Percentiles rank a stretch among this genome's conserved stretches.
Conservation (phyloP, 2,888 invertebrate species). For the Clitarchus hookeri region DNA sequence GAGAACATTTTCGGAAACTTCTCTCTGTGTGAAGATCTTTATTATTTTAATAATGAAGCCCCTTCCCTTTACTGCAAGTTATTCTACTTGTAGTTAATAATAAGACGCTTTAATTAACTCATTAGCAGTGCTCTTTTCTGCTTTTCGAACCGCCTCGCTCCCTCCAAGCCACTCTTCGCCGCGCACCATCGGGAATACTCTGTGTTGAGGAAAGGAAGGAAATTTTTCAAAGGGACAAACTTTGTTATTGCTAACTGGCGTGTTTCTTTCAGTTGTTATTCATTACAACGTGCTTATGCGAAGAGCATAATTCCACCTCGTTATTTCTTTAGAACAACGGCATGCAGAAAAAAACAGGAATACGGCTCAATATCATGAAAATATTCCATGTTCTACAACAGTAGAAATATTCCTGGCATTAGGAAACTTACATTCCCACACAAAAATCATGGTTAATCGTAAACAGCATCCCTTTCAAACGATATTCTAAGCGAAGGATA, state of each 20-base stretch:
- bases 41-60: slow-evolving; percentile 8
- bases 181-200: neutral
- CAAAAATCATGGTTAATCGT: no score
- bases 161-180: neutral
- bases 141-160: neutral
- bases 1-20: slow-evolving; percentile 1
- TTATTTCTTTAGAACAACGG: neutral
- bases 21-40: slow-evolving; percentile 14
- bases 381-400: no score
- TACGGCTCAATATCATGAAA: no score
- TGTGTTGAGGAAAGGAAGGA: neutral
- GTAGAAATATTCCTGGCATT: no score
- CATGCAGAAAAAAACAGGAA: no score
- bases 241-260: neutral
- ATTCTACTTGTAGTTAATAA: slow-evolving; percentile 4
- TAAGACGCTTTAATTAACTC: slow-evolving; percentile 14
- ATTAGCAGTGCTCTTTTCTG: neutral
- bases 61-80: neutral
- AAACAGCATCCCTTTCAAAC: no score
- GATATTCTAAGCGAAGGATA: no score
- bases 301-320: neutral
- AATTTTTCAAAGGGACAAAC: neutral
- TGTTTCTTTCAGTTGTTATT: neutral
- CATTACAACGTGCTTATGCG: neutral
- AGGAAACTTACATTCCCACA: no score